Evolutionary conservation across 2,797 vertebrate species (phyloP), one percentile per base, ranked within the genome.

Genomic region (Huso huso): DNA sequence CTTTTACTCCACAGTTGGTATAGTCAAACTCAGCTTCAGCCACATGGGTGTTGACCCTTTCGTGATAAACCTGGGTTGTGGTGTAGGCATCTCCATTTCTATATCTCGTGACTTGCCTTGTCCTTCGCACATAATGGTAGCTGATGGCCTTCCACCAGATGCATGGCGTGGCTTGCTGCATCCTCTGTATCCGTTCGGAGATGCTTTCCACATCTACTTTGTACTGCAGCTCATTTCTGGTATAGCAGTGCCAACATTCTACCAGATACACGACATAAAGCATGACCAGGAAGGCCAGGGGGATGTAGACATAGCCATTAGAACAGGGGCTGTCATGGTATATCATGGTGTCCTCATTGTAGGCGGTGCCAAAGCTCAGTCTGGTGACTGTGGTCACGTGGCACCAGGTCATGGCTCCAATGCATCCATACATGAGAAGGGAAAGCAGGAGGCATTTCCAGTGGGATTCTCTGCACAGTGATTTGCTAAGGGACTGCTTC

Each of bases 131-230:
- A 0, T 97, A 98, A 75, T 98, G 96, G 76, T 98, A 99, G 83
- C 94, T 98, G 81, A 99, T 95, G 83, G 96, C 96, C 85, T 97
- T 98, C 96, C 96, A 99, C 96, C 96, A 98, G 83, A 99, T 96
- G 82, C 96, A 98, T 1, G 96, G 96, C 0, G 94, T 98, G 0
- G 96, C 94, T 79, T 93, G 94, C 84, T 94, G 93, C 96, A 99
- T 97, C 11, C 93, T 83, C 72, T 89, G 91, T 70, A 97, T 82
- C 0, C 94, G 93, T 77, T 97, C 95, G 0, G 83, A 79, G 51
- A 96, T 81, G 18, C 84, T 84, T 66, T 90, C 88, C 48, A 86
- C 82, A 0, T 89, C 84, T 70, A 85, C 66, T 2, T 95, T 94
- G 86, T 93, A 92, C 78, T 95, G 94, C 80, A 97, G 86, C 83